These are phyloP conservation scores for Tholera decimalis DNA, from an alignment of 2,888 invertebrate species.

Conservation along the genomic window DNA sequence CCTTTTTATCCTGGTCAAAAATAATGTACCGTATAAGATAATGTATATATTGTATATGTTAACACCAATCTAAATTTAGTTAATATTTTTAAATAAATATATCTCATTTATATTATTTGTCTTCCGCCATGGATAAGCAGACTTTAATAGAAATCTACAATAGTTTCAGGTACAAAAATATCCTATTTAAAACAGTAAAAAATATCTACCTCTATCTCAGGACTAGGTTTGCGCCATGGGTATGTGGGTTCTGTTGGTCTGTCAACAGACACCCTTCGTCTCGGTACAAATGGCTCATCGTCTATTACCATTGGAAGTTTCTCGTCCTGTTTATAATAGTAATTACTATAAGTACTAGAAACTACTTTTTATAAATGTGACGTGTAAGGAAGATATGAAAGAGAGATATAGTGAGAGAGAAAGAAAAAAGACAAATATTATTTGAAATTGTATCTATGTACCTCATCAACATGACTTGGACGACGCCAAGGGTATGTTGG, in stretches of 20 bases:
- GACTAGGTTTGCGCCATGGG: conserved; percentile 60
- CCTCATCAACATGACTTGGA: conserved; percentile 59
- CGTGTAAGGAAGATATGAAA: neutral
- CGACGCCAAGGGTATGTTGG: conserved; percentile 55
- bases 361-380: neutral
- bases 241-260: conserved; percentile 60
- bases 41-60: no score
- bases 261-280: conserved; percentile 55
- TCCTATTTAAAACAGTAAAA: conserved; percentile 44
- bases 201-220: conserved; percentile 52
- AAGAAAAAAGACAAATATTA: neutral
- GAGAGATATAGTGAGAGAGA: neutral
- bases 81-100: conserved; percentile 25
- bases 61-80: neutral
- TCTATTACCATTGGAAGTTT: conserved; percentile 39
- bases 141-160: conserved; percentile 48
- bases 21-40: neutral
- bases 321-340: conserved; percentile 45
- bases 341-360: conserved; percentile 7
- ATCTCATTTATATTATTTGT: conserved; percentile 60
- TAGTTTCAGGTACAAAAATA: conserved; percentile 22
- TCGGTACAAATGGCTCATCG: conserved; percentile 48
- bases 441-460: conserved; percentile 31
- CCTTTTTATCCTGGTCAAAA: conserved; percentile 58
- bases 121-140: conserved; percentile 53